Base-by-base conservation (phyloP, 2,797 vertebrate species). In the Limnodromus scolopaceus region DNA sequence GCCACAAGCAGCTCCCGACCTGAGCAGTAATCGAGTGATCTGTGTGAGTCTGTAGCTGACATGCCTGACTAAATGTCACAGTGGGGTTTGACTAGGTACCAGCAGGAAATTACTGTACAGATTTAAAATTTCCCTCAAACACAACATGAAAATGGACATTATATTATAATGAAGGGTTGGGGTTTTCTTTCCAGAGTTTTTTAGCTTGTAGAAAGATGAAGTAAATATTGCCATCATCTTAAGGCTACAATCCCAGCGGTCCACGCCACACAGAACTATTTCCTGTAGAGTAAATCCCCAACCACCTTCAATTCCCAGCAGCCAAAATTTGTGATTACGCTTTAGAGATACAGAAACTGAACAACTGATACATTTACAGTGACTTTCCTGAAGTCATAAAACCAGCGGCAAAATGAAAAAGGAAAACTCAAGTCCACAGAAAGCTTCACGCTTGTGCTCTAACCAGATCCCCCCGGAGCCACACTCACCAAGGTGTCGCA, bases 81-180 rank as follows among this genome's bases (percentile, higher is more conserved):
- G 85, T 12, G 95, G 96, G 95, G 85, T 97, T 96, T 96, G 93
- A 91, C 55, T 74, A 57, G 93, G 69, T 70, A 96, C 77, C 87
- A 71, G 94, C 94, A 95, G 98, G 98, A 98, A 98, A 98, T 98
- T 97, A 97, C 98, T 79, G 95, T 43, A 57, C 72, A 92, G 79
- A 84, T 87, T 78, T 76, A 81, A 97, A 98, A 98, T 95, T 94
- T 97, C 98, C 98, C 97, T 95, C 92, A 57, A 96, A 41, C 83
- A 51, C 79, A 38, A 53, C 23, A 14, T 27, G 28, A 89, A 88
- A 87, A 89, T 6, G 54, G 93, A 63, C 53, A 46, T 2, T 2
- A 17, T 30, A 39, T 57, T 88, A 49, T 83, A 86, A 86, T 18
- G 36, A 82, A 75, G 20, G n/a, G 1, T 11, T 13, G 55, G 84